A percentile compares a stretch with the other conserved stretches of the same genome.
phyloP scores from a whole-genome alignment of 2,797 vertebrate species.

The Eremophila alpestris region DNA sequence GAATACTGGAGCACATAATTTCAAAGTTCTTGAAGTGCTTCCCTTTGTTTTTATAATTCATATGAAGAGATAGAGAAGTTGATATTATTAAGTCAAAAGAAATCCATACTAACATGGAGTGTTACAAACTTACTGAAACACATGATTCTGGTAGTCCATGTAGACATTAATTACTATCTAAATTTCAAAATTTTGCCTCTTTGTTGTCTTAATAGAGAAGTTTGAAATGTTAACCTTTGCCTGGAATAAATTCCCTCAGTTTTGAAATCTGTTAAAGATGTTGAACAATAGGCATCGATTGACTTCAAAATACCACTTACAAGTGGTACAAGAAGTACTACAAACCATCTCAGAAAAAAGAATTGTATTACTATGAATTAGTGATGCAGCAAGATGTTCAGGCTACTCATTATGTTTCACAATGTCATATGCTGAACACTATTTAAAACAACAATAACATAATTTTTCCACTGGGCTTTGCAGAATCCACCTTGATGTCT shows the following conservation, averaged over 20 bases:
- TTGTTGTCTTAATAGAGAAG: neutral
- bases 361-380: slow-evolving; percentile 17
- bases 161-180: neutral
- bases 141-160: neutral
- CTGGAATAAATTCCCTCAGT: neutral
- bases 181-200: neutral
- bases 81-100: neutral
- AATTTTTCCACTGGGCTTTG: neutral
- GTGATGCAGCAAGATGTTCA: slow-evolving; percentile 19
- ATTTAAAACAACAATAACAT: slow-evolving; percentile 23
- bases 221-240: neutral
- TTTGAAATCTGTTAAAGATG: neutral
- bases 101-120: neutral
- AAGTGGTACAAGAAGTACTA: neutral
- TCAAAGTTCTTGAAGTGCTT: neutral
- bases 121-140: neutral
- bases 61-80: neutral
- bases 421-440: neutral
- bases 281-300: neutral
- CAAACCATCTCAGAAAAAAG: neutral
- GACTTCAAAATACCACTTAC: neutral
- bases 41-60: neutral
- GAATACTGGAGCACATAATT: neutral
- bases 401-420: neutral
- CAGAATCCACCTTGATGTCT: neutral